Conservation (phyloP, 2,113 vertebrate species). For the Leptocoma aspasia region DNA sequence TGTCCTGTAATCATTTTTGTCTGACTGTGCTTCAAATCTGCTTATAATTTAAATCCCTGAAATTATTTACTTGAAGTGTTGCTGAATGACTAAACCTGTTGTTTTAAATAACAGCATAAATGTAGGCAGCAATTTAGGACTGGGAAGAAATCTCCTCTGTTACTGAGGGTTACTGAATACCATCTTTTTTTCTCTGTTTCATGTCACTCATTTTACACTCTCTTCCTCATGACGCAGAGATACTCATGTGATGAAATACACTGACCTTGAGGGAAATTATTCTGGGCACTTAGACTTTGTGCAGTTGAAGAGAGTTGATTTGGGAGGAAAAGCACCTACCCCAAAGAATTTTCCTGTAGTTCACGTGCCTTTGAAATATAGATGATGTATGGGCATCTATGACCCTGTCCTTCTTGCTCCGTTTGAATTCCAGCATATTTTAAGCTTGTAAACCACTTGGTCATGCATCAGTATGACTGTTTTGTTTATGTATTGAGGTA, state of each 20-base stretch:
- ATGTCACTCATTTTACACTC: not conserved
- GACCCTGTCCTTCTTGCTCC: not conserved
- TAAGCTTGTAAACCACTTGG: not conserved
- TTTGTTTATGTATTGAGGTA: not conserved
- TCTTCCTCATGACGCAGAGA: not conserved
- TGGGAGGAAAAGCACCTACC: not conserved
- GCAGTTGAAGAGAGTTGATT: not conserved
- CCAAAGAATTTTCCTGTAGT: not conserved
- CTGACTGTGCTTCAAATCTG: not conserved
- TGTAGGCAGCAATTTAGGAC: not conserved
- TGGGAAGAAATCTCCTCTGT: not conserved
- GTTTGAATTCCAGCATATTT: not conserved
- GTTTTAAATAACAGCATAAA: not conserved
- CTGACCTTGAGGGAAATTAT: not conserved
- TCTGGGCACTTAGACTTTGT: not conserved
- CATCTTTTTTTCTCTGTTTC: not conserved
- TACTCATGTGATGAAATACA: not conserved
- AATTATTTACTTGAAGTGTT: not conserved
- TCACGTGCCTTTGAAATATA: rapidly evolving
- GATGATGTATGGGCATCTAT: not conserved
- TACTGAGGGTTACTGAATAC: not conserved
- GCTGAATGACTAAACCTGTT: not conserved
- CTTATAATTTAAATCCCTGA: not conserved
- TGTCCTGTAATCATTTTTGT: not conserved
- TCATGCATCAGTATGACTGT: not conserved